Evolutionary conservation across 2,113 vertebrate species (phyloP), one percentile per base, ranked within the genome.

Genomic region (Crotalus viridis): DNA sequence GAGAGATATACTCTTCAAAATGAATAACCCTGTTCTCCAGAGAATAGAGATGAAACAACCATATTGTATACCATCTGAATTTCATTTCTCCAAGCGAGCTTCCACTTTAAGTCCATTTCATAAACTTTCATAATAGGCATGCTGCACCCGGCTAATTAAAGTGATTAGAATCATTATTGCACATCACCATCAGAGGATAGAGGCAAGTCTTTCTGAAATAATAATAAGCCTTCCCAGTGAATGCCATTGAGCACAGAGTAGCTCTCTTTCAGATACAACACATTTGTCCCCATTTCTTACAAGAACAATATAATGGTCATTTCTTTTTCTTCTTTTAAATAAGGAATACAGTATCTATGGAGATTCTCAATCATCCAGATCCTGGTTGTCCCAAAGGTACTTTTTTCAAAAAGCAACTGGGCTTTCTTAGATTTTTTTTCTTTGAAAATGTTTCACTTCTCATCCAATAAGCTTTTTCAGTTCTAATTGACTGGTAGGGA

Each of bases 111-210:
- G 88, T 90, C 88, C 55, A 39, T 89, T 93, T 93, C 88, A 86
- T 89, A 59, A 93, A 81, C 91, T 89, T 92, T 13, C 26, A 56
- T 92, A 81, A 92, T 57, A 43, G 64, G 39, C 39, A 90, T 88
- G 88, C 92, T 43, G 88, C 54, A 92, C 92, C 69, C 10, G 33
- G 55, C 74, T 86, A 85, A 93, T 93, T 90, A 89, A 89, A 89
- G 59, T 90, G 55, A 91, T 88, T 93, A 85, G 92, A 94, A 93
- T 8, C n/a, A 89, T 69, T 56, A 86, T 55, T 94, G 26, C 33
- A 64, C 24, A 55, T 89, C 64, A 92, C 46, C 74, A 81, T 81
- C 19, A 56, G 33, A 81, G 43, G 90, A 69, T 48, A 91, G 39
- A 19, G 85, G 1, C 6, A 86, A 69, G 85, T 24, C 55, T 17